These are phyloP conservation scores for Elmis aenea DNA, from an alignment of 2,888 invertebrate genomes.

Conservation along the genomic window DNA sequence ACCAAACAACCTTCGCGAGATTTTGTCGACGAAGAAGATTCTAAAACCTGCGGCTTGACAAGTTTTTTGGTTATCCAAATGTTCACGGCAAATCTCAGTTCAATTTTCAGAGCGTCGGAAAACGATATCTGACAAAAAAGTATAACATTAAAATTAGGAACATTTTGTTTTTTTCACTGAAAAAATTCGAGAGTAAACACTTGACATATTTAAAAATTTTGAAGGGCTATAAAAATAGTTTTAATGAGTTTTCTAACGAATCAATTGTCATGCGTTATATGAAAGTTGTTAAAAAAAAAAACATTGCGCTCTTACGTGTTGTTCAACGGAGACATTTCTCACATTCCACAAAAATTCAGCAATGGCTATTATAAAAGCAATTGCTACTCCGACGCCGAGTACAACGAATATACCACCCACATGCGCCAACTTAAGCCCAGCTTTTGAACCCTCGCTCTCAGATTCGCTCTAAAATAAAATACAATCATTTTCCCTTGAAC, in stretches of 20 bases:
- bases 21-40: constrained; percentile 6
- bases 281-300: no score
- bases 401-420: constrained; percentile 91
- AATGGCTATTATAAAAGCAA: constrained; percentile 70
- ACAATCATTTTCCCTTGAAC: no score
- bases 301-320: constrained; percentile 73
- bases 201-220: no score
- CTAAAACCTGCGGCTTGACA: constrained; percentile 30
- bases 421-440: constrained; percentile 78
- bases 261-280: no score
- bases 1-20: constrained; percentile 14
- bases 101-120: constrained; percentile 63
- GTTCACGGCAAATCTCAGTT: constrained; percentile 66
- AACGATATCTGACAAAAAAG: constrained; percentile 67
- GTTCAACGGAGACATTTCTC: constrained; percentile 68
- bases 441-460: no score
- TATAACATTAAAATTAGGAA: no score
- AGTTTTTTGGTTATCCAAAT: constrained; percentile 72
- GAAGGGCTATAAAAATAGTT: no score
- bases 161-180: no score
- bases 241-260: no score
- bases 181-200: no score
- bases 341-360: constrained; percentile 84
- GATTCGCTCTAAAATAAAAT: no score
- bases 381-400: constrained; percentile 64